These are phyloP conservation scores for Megaceryle torquata DNA, from an alignment of 2,113 vertebrate species.

Conservation along the genomic window DNA sequence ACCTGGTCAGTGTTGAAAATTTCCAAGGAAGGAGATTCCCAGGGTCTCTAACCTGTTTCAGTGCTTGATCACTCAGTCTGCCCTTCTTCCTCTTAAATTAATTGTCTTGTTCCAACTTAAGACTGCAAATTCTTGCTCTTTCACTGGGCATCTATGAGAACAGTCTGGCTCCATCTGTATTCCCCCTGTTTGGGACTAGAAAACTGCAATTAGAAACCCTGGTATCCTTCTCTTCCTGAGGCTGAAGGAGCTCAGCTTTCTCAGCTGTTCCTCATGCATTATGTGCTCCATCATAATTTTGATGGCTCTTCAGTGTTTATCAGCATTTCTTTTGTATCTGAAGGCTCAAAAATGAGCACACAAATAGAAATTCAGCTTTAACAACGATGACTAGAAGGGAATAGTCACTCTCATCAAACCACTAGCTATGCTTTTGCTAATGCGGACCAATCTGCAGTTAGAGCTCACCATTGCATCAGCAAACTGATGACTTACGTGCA, in stretches of 20 bases:
- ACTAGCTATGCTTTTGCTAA: background rate
- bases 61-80: background rate
- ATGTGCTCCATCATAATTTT: background rate
- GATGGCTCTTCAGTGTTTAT: background rate
- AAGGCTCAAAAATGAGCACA: background rate
- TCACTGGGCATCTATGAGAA: background rate
- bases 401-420: background rate
- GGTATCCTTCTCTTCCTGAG: background rate
- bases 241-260: background rate
- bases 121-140: background rate
- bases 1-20: background rate
- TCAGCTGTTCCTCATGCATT: background rate
- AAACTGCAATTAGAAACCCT: background rate
- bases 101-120: background rate
- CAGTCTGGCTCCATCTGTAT: background rate
- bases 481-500: background rate
- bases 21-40: background rate
- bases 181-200: background rate
- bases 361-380: background rate
- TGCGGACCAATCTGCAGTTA: background rate
- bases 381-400: background rate
- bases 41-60: background rate
- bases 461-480: background rate
- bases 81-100: background rate
- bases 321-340: background rate